Base-by-base conservation (phyloP, 2,113 vertebrate genomes). In the Sorex araneus region DNA sequence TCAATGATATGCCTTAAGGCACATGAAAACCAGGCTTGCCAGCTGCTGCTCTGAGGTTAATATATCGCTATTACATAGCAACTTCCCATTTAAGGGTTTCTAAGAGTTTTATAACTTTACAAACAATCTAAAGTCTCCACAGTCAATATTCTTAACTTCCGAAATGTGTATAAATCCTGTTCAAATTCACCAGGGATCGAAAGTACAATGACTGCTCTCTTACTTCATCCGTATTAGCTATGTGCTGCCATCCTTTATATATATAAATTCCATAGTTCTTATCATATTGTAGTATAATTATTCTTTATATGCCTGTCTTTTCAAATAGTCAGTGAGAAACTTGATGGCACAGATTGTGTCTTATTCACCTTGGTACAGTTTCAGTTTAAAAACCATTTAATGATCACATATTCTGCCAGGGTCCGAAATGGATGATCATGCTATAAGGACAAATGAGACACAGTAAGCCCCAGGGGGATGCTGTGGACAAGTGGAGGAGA, bases 41-140 rank as follows among this genome's bases (percentile, higher is more conserved):
- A 80, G 34, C 32, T 36, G 16, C 27, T 60, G 47, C 70, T 94
- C n/a, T 63, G 57, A 69, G 36, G 66, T 93, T 93, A 84, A 71
- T 92, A 93, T 84, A 79, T 96, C 69, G 74, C 43, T 81, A 13
- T 93, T 89, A 82, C 34, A 85, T 11, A 90, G 43, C 5, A 80
- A 69, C 50, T 69, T 94, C 66, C 67, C 80, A 78, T 84, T 36
- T 54, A 45, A 86, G 54, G 23, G 1, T 80, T 87, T 83, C 83
- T 91, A 76, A 92, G 71, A 90, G 73, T 8, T 94, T 90, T 84
- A 50, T 74, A 90, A 92, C 15, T 82, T 91, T 85, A 87, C 78
- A 90, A 84, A 83, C 43, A 93, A 86, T 66, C 60, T 73, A 50
- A 76, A 25, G 21, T 45, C 63, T 91, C 45, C 86, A 27, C 15